Conservation (phyloP, 2,797 vertebrate genomes). For the Discoglossus pictus region DNA sequence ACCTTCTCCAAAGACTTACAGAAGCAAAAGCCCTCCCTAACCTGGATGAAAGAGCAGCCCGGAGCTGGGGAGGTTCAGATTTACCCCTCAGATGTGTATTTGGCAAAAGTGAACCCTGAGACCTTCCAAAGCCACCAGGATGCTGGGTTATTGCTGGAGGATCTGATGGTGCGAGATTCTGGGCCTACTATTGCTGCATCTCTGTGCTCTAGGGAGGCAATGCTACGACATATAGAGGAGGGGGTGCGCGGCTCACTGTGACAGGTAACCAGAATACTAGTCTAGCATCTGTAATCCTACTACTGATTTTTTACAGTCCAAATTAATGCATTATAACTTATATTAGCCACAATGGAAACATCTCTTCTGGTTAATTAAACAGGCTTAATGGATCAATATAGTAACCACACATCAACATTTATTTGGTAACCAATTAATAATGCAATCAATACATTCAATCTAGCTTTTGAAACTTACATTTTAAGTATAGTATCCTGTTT, state of each 20-base stretch:
- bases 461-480: too few relatives aligned
- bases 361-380: too few relatives aligned
- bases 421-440: too few relatives aligned
- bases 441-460: too few relatives aligned
- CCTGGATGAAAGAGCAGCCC: slow-evolving; percentile 5
- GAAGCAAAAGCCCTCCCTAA: slow-evolving; percentile 6
- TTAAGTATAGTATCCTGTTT: too few relatives aligned
- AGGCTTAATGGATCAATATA: too few relatives aligned
- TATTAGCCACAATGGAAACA: too few relatives aligned
- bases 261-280: slow-evolving; percentile 16
- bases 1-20: not conserved
- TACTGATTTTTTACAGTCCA: too few relatives aligned
- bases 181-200: slow-evolving; percentile 9
- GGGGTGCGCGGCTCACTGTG: slow-evolving; percentile 5
- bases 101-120: not conserved
- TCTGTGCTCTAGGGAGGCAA: not conserved
- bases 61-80: not conserved
- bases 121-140: not conserved
- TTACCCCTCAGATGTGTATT: not conserved
- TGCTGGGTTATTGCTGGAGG: not conserved
- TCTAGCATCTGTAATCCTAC: too few relatives aligned
- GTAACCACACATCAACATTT: too few relatives aligned
- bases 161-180: slow-evolving; percentile 17
- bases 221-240: not conserved
- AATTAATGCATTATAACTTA: too few relatives aligned